Base-by-base conservation (phyloP, 2,113 vertebrate genomes). In the Chitala chitala region DNA sequence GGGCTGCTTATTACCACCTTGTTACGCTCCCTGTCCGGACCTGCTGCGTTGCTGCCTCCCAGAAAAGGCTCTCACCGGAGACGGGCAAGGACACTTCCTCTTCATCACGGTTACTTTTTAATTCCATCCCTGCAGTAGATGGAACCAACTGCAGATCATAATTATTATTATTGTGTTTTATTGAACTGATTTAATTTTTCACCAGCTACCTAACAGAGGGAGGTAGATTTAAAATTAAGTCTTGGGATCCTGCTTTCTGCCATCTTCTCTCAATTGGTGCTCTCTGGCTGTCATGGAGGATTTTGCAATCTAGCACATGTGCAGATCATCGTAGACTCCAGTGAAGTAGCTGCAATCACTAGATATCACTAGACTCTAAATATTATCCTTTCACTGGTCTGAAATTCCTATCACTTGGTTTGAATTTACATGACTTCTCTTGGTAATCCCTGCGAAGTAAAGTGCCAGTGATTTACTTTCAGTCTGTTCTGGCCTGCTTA, bases 161-260 rank as follows among this genome's bases (percentile, higher is more conserved):
- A n/a, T n/a, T n/a, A n/a, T n/a, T n/a, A n/a, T n/a, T n/a, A n/a
- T n/a, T n/a, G n/a, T 75, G 46, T 59, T 63, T 51, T 75, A 75
- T 75, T 69, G 74, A 75, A 44, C 74, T 40, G 24, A 38, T 31
- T 51, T 75, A 75, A 75, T 75, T 69, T 56, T 26, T 75, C 53
- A 69, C 58, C 65, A 69, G 64, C 40, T 22, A 58, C 74, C 29
- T 75, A 56, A 69, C 33, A 42, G 53, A 42, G 38, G 71, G 12
- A 33, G 55, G 38, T n/a, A 40, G n/a, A 50, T 55, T 22, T 55
- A 56, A 42, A 17, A 59, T 48, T 56, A 58, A 20, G 42, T 51
- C 50, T 68, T 51, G 48, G 44, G 63, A 69, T 42, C 59, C 54
- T 54, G 31, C 48, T 68, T 58, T 68, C 53, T 58, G 40, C 53